Evolutionary conservation across 2,888 invertebrate genomes (phyloP).

Genomic region (Eustalomyia histrio): DNA sequence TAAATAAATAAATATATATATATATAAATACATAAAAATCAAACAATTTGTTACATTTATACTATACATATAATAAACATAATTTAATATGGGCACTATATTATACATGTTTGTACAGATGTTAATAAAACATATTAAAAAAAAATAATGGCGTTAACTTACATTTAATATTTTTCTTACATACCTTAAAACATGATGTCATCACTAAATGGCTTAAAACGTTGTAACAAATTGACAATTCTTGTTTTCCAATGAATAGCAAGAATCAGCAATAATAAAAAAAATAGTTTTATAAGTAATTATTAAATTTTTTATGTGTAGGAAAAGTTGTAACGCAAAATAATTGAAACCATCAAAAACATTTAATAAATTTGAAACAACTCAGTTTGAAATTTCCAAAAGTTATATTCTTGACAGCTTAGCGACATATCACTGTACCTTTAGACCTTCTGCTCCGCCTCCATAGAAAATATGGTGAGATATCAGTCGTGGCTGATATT

Average conservation of each 20-base stretch:
- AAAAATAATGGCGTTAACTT: constrained; percentile 30
- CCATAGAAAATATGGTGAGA: too few species aligned
- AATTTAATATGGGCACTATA: constrained; percentile 46
- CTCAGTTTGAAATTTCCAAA: too few species aligned
- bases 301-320: too few species aligned
- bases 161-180: not conserved
- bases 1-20: constrained; percentile 28
- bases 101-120: constrained; percentile 48
- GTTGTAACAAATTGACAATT: not conserved
- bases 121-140: constrained; percentile 17
- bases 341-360: too few species aligned
- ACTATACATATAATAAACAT: not conserved
- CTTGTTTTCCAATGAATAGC: not conserved
- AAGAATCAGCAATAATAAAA: not conserved
- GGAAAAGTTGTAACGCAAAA: too few species aligned
- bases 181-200: constrained; percentile 4
- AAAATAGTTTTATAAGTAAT: not conserved
- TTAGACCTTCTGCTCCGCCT: too few species aligned
- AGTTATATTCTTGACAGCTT: too few species aligned
- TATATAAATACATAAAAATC: too few species aligned
- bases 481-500: too few species aligned
- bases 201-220: not conserved
- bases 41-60: constrained; percentile 25
- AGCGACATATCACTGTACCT: too few species aligned
- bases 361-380: too few species aligned